These are phyloP conservation scores for Homarus americanus DNA, from an alignment of 1,140 invertebrate species.

Conservation along the genomic window DNA sequence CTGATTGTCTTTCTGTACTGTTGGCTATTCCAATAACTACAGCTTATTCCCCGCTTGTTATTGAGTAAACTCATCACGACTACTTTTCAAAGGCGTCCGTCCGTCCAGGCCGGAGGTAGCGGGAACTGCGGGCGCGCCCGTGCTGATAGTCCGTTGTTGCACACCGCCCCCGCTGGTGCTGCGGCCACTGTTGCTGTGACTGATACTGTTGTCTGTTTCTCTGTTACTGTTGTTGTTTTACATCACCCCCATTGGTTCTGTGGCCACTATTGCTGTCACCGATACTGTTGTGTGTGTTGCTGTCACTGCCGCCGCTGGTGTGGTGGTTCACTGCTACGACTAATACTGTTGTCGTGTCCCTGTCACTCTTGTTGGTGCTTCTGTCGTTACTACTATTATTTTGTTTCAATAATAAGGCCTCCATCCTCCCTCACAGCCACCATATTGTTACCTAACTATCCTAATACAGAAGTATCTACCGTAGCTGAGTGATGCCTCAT, in stretches of 20 bases:
- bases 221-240: neutral
- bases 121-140: too few species aligned
- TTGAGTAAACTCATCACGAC: neutral
- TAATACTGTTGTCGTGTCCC: neutral
- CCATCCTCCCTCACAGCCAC: too few species aligned
- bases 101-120: neutral
- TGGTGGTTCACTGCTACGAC: neutral
- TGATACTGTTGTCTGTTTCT: neutral
- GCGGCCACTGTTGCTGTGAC: neutral
- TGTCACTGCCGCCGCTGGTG: too few species aligned
- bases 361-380: neutral
- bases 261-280: neutral
- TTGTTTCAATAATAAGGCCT: too few species aligned
- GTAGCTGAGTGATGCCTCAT: too few species aligned
- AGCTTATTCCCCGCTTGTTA: neutral
- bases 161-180: too few species aligned
- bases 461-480: too few species aligned
- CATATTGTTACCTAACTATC: too few species aligned
- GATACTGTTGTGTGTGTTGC: neutral
- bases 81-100: constrained; percentile 15
- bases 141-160: too few species aligned
- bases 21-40: constrained; percentile 4
- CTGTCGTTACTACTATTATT: neutral
- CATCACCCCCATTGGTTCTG: neutral
- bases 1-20: neutral